Percentiles rank a stretch among this genome's conserved stretches.
Conservation (phyloP, 2,888 invertebrate genomes). For the Homarus gammarus region DNA sequence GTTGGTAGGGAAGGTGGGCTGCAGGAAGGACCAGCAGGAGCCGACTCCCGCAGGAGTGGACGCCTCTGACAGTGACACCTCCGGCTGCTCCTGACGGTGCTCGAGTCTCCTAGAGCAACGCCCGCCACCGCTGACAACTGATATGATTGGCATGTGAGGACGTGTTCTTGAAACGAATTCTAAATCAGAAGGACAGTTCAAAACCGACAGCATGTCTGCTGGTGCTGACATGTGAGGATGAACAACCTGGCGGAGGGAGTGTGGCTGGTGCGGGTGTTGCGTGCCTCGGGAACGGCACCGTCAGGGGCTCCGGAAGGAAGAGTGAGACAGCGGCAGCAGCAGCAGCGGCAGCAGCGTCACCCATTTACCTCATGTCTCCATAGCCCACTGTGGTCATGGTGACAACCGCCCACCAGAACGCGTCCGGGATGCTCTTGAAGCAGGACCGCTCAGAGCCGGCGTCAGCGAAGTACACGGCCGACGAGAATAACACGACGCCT, state of each 20-base stretch:
- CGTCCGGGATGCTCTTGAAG: constrained; percentile 97
- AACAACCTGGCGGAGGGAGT: neutral
- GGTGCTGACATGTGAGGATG: no score
- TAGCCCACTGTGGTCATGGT: constrained; percentile 99
- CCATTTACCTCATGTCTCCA: constrained; percentile 97
- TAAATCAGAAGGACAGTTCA: neutral
- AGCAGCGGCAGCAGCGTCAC: constrained; percentile 35
- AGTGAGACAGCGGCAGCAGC: constrained; percentile 11
- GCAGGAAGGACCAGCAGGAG: constrained; percentile 42
- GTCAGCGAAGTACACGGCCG: constrained; percentile 97
- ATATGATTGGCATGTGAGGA: neutral
- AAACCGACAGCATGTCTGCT: neutral
- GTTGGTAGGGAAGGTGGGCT: constrained; percentile 45
- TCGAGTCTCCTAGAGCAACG: neutral
- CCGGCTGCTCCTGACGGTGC: constrained; percentile 41
- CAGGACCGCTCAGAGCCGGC: constrained; percentile 93
- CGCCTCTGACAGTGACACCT: constrained; percentile 41
- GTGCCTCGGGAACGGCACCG: constrained; percentile 16
- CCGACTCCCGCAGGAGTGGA: constrained; percentile 38
- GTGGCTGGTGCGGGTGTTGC: neutral
- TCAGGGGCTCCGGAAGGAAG: constrained; percentile 28
- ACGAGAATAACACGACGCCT: constrained; percentile 97
- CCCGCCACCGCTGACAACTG: neutral
- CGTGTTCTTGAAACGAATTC: neutral
- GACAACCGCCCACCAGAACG: constrained; percentile 97